Evolutionary conservation across 2,113 vertebrate genomes (phyloP).

Genomic region (Psettodes erumei): DNA sequence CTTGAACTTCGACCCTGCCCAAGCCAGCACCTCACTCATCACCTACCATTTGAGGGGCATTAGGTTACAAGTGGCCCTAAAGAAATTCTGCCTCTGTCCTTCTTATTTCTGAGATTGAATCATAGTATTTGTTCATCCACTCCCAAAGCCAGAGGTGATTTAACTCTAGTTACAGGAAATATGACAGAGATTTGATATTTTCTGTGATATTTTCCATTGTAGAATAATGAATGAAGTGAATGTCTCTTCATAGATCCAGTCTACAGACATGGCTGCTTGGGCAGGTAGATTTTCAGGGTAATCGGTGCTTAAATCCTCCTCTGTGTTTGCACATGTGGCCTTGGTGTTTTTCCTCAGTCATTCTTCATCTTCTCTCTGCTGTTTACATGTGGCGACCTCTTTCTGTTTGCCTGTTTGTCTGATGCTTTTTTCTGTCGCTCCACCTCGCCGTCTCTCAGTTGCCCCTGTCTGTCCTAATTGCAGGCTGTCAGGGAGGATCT

Average conservation of each 20-base stretch:
- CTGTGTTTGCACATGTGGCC: slow-evolving; percentile 61
- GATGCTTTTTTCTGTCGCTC: slow-evolving; percentile 36
- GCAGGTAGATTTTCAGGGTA: background rate
- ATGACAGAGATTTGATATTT: background rate
- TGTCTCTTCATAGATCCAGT: background rate
- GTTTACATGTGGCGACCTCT: slow-evolving; percentile 52
- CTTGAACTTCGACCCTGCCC: slow-evolving; percentile 65
- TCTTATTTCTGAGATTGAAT: slow-evolving; percentile 22
- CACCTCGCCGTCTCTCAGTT: slow-evolving; percentile 20
- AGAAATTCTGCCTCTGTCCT: slow-evolving; percentile 10
- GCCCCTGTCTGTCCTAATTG: slow-evolving; percentile 47
- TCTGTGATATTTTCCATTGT: background rate
- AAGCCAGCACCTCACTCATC: slow-evolving; percentile 48
- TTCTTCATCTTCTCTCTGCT: background rate
- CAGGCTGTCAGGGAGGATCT: slow-evolving; percentile 40
- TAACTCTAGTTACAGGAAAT: background rate
- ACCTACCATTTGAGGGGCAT: slow-evolving; percentile 31
- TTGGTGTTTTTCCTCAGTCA: slow-evolving; percentile 10
- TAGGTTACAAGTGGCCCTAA: slow-evolving; percentile 42
- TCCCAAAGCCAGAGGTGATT: background rate
- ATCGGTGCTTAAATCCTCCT: slow-evolving; percentile 6
- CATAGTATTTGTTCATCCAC: slow-evolving; percentile 4
- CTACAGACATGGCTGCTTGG: background rate
- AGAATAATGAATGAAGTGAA: background rate
- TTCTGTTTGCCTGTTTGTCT: slow-evolving; percentile 47